Percentiles rank a stretch among this genome's conserved stretches.
These are phyloP conservation scores for Thamnophis sirtalis DNA, from an alignment of 2,113 vertebrate species.

Conservation along the genomic window DNA sequence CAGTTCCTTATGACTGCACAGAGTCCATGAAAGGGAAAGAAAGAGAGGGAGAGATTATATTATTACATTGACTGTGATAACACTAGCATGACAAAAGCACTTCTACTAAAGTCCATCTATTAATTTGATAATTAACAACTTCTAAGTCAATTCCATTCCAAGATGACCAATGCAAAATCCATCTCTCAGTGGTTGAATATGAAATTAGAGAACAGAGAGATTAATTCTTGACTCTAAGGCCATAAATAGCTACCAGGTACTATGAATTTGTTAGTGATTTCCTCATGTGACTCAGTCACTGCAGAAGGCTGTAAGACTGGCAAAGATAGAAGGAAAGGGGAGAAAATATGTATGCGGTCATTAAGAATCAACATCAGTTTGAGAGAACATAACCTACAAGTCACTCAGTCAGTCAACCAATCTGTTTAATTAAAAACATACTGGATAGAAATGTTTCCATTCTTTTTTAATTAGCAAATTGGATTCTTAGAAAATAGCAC, in stretches of 20 bases:
- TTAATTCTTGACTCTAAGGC: background rate
- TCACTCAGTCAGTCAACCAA: background rate
- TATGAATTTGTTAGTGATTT: background rate
- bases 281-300: background rate
- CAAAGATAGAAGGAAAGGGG: background rate
- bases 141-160: background rate
- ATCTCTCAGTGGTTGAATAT: background rate
- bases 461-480: background rate
- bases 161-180: background rate
- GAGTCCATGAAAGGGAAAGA: background rate
- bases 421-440: background rate
- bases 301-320: background rate
- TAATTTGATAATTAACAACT: background rate
- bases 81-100: background rate
- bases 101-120: background rate
- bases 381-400: background rate
- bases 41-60: background rate
- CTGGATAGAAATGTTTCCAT: background rate
- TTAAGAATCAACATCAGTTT: background rate
- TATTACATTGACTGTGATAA: background rate
- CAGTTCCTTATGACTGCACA: background rate
- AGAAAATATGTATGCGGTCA: background rate
- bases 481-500: background rate
- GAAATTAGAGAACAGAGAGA: background rate
- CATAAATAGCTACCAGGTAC: background rate